Evolutionary conservation across 2,888 invertebrate genomes (phyloP), one percentile per base, ranked within the genome.

Genomic region (Dicycla oo): DNA sequence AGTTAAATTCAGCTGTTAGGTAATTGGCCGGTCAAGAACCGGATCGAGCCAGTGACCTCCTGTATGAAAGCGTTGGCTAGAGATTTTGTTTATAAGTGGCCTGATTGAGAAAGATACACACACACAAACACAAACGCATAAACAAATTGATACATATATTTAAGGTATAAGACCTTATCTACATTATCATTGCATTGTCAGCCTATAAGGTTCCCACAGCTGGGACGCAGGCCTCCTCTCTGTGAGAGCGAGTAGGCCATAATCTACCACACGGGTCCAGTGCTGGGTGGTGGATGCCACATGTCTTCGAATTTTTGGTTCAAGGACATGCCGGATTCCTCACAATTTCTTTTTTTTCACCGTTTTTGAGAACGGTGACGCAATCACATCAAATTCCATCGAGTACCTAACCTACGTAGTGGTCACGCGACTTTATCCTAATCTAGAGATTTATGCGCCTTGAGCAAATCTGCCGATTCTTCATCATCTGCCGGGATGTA

Each of bases 1-100:
- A 76, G 67, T 70, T 79, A 70, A 67, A 56, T 70, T 61, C 62
- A 58, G 60, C 11, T 56, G 68, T 82, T 76, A 57, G 56, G 80
- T 64, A 82, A 81, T 49, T 15, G 15, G 11, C 47, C 3, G 40
- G 66, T 67, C 54, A 20, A 64, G 1, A 76, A 76, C 80, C 69
- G 76, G 73, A 80, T 54, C 57, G 20, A 60, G 56, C 23, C 3
- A 18, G 30, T 51, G 61, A 80, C 62, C 82, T 65, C 54, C 11
- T 47, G 26, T 10, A 51, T 20, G 60, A 75, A 60, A 69, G 58
- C 66, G 34, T 30, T 53, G 15, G 3, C 18, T 51, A 23, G n/a
- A 65, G 13, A 54, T 72, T 63, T 30, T 26, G n/a, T 54, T 47
- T 60, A 60, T 60, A 20, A 8, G 15, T 26, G 26, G 2, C 7